Evolutionary conservation across 2,888 invertebrate genomes (phyloP).

Genomic region (Macaria liturata): DNA sequence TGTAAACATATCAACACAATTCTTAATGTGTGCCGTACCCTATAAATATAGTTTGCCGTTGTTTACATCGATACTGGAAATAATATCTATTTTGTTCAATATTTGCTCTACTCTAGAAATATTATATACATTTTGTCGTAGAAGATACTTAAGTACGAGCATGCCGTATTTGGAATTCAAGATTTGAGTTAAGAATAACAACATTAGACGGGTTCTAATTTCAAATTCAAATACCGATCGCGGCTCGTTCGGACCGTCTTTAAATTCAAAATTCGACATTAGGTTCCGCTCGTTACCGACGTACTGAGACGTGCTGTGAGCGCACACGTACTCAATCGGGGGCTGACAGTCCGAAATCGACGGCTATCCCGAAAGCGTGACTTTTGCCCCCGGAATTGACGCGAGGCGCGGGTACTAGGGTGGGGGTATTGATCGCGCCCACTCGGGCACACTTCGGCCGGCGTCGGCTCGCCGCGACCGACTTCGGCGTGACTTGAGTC

Average conservation of each 20-base stretch:
- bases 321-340: constrained; percentile 56
- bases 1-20: constrained; percentile 52
- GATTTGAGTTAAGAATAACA: constrained; percentile 28
- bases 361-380: constrained; percentile 76
- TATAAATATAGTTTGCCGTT: constrained; percentile 40
- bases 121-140: not conserved
- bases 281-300: constrained; percentile 50
- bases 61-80: constrained; percentile 27
- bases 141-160: not conserved
- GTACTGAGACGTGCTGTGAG: constrained; percentile 26
- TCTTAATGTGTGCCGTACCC: constrained; percentile 40
- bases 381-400: constrained; percentile 80
- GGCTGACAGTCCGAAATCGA: constrained; percentile 72
- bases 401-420: constrained; percentile 66
- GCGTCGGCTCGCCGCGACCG: constrained; percentile 63
- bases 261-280: constrained; percentile 53
- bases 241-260: constrained; percentile 28
- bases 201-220: constrained; percentile 25
- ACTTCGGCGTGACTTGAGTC: constrained; percentile 70
- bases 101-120: constrained; percentile 12
- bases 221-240: constrained; percentile 36
- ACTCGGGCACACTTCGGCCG: constrained; percentile 68
- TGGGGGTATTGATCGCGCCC: constrained; percentile 74
- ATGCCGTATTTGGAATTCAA: not conserved
- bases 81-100: constrained; percentile 11